phyloP scores from a whole-genome alignment of 2,888 invertebrate genomes.

The Meteorus colon region DNA sequence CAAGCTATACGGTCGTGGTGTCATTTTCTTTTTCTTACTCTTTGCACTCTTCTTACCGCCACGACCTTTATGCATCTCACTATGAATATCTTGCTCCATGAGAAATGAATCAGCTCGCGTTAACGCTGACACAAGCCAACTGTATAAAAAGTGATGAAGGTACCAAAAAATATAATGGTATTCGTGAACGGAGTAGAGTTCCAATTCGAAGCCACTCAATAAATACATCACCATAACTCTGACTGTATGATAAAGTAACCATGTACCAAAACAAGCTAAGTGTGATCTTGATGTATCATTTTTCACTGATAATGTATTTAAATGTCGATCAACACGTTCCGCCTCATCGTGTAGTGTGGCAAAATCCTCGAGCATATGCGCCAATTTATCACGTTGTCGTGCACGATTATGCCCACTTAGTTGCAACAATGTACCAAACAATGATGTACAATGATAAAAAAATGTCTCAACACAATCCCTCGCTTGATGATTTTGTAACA shows the following conservation, averaged over 20 bases:
- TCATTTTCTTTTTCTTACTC: conserved; percentile 82
- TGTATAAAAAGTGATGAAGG: conserved; percentile 94
- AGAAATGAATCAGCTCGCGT: conserved; percentile 91
- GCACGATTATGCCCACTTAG: conserved; percentile 97
- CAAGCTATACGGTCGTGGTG: conserved; percentile 82
- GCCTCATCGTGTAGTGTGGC: conserved; percentile 95
- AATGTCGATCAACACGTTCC: conserved; percentile 90
- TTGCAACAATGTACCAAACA: conserved; percentile 89
- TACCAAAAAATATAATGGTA: conserved; percentile 98
- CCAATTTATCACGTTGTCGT: conserved; percentile 94
- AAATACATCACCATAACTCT: conserved; percentile 95
- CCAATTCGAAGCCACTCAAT: conserved; percentile 94
- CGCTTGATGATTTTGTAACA: conserved; percentile 82
- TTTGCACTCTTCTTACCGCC: conserved; percentile 74
- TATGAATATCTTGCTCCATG: conserved; percentile 82
- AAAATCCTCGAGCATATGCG: conserved; percentile 91
- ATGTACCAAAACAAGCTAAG: conserved; percentile 91
- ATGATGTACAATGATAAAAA: conserved; percentile 88
- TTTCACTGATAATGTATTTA: conserved; percentile 82
- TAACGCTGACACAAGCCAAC: conserved; percentile 93
- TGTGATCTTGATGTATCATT: conserved; percentile 82
- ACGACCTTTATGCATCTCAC: conserved; percentile 71
- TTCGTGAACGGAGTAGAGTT: conserved; percentile 96
- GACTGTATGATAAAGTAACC: conserved; percentile 95
- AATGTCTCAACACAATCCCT: conserved; percentile 93